Base-by-base conservation (phyloP, 2,888 invertebrate species). In the Drosophila lutescens region DNA sequence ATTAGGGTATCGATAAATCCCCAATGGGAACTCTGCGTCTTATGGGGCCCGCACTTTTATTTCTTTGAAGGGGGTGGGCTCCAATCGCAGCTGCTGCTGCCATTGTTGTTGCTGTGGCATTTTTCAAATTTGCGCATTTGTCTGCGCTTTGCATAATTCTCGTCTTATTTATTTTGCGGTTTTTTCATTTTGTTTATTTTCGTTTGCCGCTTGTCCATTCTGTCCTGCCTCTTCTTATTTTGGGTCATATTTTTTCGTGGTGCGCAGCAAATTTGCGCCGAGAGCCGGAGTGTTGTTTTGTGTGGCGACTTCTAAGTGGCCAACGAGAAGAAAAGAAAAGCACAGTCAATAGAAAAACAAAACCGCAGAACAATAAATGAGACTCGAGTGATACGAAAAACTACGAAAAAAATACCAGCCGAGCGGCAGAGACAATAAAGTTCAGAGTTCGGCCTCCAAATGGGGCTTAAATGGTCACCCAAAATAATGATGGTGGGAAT, bases 51-150 rank as follows among this genome's bases (percentile, higher is more conserved):
- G 34, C 41, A 55, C 40, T 66, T 55, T 17, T 57, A 34, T 34
- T 36, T 20, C 10, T 26, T 46, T n/a, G 23, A 5, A 6, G 13
- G 23, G 46, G 9, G n/a, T 4, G n/a, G 12, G 41, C 49, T 36
- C 8, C 54, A 65, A 76, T 17, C 49, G 72, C 73, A 74, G 87
- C 79, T 79, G 80, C n/a, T 51, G 49, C 12, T 55, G 49, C 43
- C 56, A 67, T 80, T 68, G 77, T 71, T 78, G 74, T 73, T 66
- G 70, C 61, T 68, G 62, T 83, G 86, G 80, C 88, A 86, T 84
- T 82, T 88, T 78, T 86, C 68, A 82, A 88, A 84, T 88, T 84
- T 82, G 83, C 79, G 79, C 80, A 82, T 79, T 87, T 86, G 84
- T 79, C 80, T 85, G 77, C 66, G 79, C 76, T 83, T 83, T 83